Evolutionary conservation across 2,113 vertebrate species (phyloP), one percentile per base, ranked within the genome.

Genomic region (Perognathus longimembris): DNA sequence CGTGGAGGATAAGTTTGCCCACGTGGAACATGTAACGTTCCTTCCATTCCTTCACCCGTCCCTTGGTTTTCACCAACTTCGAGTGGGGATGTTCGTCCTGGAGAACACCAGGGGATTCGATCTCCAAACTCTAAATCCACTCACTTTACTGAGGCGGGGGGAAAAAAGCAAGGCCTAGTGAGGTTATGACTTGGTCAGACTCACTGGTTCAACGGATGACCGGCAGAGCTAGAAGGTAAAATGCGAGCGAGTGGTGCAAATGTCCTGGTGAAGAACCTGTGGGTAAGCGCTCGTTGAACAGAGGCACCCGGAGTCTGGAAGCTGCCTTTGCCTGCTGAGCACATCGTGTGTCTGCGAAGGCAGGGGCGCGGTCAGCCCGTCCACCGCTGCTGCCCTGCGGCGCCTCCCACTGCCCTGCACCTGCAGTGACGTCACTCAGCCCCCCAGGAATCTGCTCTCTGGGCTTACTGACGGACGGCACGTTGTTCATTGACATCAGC

Each of bases 101-200:
- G 38, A 76, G 61, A 66, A 91, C 30, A 20, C 1, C 76, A 38
- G 24, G 24, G 10, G 70, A 32, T 45, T 40, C 67, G 67, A 83
- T 30, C 30, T 66, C 30, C 1, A 6, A 88, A 89, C 36, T 74
- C 38, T 40, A 91, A 15, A 54, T 40, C 7, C 38, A n/a, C 83
- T 86, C 61, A 9, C 30, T 85, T 59, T 10, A 45, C 70, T 57
- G 32, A 71, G 36, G n/a, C n/a, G n/a, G n/a, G n/a, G n/a, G n/a
- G 20, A 74, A 57, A 38, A 88, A 71, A 22, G 61, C 63, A 83
- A 83, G 95, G 30, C 57, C 38, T n/a, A 63, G n/a, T 75, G n/a
- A 82, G 67, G 38, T 21, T n/a, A 15, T 87, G 64, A 59, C 21
- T 83, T 45, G 22, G n/a, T 66, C 45, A 69, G 40, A 30, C 38